Evolutionary conservation across 2,113 vertebrate genomes (phyloP), one percentile per base, ranked within the genome.

Genomic region (Rhinopomastus cyanomelas): DNA sequence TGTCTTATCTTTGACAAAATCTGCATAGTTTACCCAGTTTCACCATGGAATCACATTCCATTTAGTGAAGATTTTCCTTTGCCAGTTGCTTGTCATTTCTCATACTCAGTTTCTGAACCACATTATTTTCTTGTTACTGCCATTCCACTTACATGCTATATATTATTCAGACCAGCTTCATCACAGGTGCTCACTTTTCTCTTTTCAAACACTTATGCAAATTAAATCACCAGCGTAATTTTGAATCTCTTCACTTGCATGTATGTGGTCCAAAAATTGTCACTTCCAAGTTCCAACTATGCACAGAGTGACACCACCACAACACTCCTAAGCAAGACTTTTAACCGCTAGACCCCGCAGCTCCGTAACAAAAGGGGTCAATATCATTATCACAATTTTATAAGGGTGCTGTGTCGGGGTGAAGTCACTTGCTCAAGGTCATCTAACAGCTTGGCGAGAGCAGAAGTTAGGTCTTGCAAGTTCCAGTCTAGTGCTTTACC

Each of bases 401-500:
- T 90, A 87, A 61, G 81, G 74, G 59, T 95, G 75, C 25, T 81
- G 23, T 64, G 42, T 59, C 73, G 60, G 78, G 92, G 62, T 87
- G 59, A 94, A 87, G 94, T 80, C 71, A 87, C 89, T 77, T 73
- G 60, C 48, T 73, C 87, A 95, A 96, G 91, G 93, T 96, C 91
- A 79, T 55, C 67, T 66, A 62, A 79, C 55, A 93, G 75, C 71
- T 73, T 80, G 85, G 88, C 69, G 76, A 87, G 56, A 93, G 75
- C 75, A 90, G 74, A 92, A 89, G 84, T 89, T 80, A 62, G 84
- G 89, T 93, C 88, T 89, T 80, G 62, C 0, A 0, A 87, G 91
- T 96, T 95, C 87, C 92, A 94, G 91, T 88, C 92, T 95, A 71
- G 67, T 89, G 95, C 94, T 80, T 93, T 92, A 92, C 69, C 91